Percentiles rank a stretch among this genome's conserved stretches.
These are phyloP conservation scores for Spheniscus mendiculus DNA, from an alignment of 2,113 vertebrate species.

Conservation along the genomic window DNA sequence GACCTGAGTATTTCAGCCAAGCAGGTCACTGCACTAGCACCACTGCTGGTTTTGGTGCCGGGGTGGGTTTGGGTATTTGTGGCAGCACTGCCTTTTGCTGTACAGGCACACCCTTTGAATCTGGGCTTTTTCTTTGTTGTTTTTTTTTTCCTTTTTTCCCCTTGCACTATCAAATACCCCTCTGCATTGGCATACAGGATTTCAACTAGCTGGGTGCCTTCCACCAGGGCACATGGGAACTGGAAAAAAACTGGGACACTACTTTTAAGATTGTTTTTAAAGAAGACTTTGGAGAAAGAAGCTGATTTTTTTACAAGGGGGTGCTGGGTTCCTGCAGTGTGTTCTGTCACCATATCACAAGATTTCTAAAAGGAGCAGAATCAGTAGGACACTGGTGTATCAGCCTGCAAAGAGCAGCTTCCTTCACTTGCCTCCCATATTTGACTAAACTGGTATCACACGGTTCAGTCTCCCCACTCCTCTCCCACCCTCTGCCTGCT, in stretches of 20 bases:
- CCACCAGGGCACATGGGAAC: not conserved
- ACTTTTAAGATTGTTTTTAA: not conserved
- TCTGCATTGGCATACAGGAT: not conserved
- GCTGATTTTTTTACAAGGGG: not conserved
- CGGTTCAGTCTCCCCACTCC: not conserved
- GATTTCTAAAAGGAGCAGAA: slow-evolving; percentile 46
- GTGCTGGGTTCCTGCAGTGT: slow-evolving; percentile 1
- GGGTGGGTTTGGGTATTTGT: not conserved
- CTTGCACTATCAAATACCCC: not conserved
- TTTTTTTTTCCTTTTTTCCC: accelerated
- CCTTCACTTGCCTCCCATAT: not conserved
- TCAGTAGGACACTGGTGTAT: slow-evolving; percentile 20
- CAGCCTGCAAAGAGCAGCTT: slow-evolving; percentile 24
- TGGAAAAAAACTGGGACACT: not conserved
- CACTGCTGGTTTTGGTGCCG: not conserved
- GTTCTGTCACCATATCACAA: slow-evolving; percentile 44
- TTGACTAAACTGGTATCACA: not conserved
- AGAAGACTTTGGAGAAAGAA: not conserved
- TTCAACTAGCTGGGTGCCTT: not conserved
- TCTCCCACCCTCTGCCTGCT: not conserved
- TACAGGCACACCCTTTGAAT: not conserved
- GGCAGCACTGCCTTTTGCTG: not conserved
- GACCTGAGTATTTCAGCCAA: not conserved
- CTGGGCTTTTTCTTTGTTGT: not conserved
- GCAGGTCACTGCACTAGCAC: not conserved